A percentile compares a stretch with the other conserved stretches of the same genome.
These are phyloP conservation scores for Phalacrocorax aristotelis DNA, from an alignment of 2,113 vertebrate species.

Conservation along the genomic window DNA sequence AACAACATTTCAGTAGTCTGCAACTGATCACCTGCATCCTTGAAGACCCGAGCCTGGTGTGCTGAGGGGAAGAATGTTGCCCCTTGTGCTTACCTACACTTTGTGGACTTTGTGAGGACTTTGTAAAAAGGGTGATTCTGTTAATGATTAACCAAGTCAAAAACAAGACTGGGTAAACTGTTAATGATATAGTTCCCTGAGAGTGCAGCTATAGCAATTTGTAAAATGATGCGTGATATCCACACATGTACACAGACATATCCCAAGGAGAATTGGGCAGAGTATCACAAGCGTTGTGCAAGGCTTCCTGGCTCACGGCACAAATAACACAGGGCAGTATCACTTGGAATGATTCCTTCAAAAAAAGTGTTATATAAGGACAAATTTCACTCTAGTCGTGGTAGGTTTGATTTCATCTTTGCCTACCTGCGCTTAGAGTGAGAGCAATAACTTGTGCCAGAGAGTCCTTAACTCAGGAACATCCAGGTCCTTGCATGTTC, in stretches of 20 bases:
- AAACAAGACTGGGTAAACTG: not conserved
- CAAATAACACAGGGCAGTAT: not conserved
- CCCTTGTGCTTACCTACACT: not conserved
- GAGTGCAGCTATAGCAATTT: not conserved
- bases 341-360: not conserved
- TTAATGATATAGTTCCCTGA: not conserved
- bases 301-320: not conserved
- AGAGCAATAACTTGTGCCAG: not conserved
- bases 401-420: not conserved
- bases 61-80: not conserved
- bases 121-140: not conserved
- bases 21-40: not conserved
- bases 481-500: not conserved
- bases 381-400: not conserved
- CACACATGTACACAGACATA: not conserved
- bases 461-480: not conserved
- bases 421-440: not conserved
- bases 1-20: not conserved
- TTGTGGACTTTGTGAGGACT: not conserved
- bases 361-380: not conserved
- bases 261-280: not conserved
- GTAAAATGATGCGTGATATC: not conserved
- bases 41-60: not conserved
- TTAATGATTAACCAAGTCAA: constrained; percentile 2
- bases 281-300: not conserved